Conservation (phyloP, 2,888 invertebrate species). For the Gryllus longicercus region DNA sequence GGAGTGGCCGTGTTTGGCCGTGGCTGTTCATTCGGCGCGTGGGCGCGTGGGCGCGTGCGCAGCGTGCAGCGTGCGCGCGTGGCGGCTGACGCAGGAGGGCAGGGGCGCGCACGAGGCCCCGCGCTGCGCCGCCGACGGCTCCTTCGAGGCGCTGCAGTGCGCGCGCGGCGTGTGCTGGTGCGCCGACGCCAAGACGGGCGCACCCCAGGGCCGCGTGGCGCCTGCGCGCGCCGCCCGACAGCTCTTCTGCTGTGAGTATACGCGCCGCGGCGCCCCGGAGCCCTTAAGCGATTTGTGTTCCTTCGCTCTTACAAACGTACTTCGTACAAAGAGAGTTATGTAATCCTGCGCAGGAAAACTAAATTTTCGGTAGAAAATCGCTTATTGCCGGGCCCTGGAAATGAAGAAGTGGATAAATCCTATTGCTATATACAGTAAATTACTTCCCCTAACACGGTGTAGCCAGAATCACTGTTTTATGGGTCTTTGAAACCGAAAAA, state of each 20-base stretch:
- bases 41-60: background rate
- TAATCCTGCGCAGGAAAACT: no score
- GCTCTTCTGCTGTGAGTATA: background rate
- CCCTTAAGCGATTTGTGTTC: no score
- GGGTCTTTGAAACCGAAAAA: no score
- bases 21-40: no score
- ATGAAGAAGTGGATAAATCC: no score
- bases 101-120: background rate
- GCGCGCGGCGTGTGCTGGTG: background rate
- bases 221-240: background rate
- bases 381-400: no score
- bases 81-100: background rate
- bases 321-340: no score
- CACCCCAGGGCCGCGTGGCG: background rate
- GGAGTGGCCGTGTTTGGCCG: no score
- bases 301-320: rapidly evolving
- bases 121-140: background rate
- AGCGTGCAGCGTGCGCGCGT: background rate
- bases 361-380: no score
- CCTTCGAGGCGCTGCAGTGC: background rate
- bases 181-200: background rate
- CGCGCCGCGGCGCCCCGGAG: background rate
- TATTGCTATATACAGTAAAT: no score
- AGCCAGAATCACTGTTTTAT: no score
- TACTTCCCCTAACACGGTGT: no score